These are phyloP conservation scores for Tortrix viridana DNA, from an alignment of 2,888 invertebrate genomes.

Conservation along the genomic window DNA sequence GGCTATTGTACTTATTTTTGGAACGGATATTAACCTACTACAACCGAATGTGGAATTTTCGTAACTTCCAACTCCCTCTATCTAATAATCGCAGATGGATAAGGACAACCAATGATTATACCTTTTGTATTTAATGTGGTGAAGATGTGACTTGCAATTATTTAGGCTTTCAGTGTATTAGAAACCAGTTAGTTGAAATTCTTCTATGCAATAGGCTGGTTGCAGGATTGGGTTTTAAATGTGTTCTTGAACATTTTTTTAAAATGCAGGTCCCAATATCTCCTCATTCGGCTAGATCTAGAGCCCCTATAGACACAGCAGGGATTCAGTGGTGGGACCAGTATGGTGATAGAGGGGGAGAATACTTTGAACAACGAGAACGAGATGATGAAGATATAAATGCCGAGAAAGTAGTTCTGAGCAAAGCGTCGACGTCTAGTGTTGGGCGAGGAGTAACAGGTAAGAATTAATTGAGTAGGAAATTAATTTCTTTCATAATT, in stretches of 20 bases:
- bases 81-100: not conserved
- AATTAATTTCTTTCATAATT: too few species aligned
- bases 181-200: constrained; percentile 15
- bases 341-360: constrained; percentile 46
- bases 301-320: constrained; percentile 65
- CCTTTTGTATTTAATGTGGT: not conserved
- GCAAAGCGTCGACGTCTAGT: not conserved
- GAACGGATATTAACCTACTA: constrained; percentile 2
- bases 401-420: not conserved
- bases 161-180: not conserved
- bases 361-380: not conserved
- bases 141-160: constrained; percentile 38
- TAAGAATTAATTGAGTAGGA: too few species aligned
- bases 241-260: not conserved
- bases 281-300: constrained; percentile 64
- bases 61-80: not conserved
- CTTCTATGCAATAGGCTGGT: constrained; percentile 7
- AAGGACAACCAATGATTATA: not conserved
- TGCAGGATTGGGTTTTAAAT: not conserved
- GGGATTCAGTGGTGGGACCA: constrained; percentile 68
- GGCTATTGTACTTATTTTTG: constrained; percentile 44
- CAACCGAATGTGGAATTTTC: not conserved
- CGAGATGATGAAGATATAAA: not conserved
- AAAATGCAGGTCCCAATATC: constrained; percentile 56
- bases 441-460: not conserved